Evolutionary conservation across 2,888 invertebrate species (phyloP).

Genomic region (Callyntrura guangdongensis): DNA sequence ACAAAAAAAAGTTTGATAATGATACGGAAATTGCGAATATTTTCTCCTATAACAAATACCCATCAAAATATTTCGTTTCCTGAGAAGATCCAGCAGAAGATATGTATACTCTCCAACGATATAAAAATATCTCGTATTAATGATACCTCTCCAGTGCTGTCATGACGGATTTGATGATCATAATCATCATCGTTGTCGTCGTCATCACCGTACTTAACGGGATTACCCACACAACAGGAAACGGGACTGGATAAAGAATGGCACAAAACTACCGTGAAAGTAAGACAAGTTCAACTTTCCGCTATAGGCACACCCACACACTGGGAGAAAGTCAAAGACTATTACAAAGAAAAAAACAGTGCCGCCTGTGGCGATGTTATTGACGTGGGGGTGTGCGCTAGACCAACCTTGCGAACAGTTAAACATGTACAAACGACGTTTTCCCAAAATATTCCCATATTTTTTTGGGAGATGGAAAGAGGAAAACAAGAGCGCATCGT

Average conservation of each 20-base stretch:
- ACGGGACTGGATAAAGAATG: too few relatives aligned
- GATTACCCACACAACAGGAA: not conserved
- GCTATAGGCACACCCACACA: not conserved
- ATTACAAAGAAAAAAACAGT: not conserved
- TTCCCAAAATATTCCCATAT: not conserved
- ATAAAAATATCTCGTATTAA: too few relatives aligned
- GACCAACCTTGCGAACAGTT: too few relatives aligned
- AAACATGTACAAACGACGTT: too few relatives aligned
- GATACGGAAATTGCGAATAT: too few relatives aligned
- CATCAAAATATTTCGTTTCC: not conserved
- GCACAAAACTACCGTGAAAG: too few relatives aligned
- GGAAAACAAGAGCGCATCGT: not conserved
- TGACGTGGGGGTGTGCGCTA: not conserved
- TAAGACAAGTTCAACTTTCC: not conserved
- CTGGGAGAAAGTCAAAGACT: not conserved
- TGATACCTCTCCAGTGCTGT: too few relatives aligned
- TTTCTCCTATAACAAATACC: not conserved
- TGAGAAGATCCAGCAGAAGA: not conserved
- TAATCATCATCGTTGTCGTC: too few relatives aligned
- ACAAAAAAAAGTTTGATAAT: too few relatives aligned
- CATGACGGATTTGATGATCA: too few relatives aligned
- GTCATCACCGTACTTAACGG: too few relatives aligned
- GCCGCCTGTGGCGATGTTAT: not conserved
- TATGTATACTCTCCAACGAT: too few relatives aligned
- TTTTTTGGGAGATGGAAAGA: not conserved